Evolutionary conservation across 2,888 invertebrate species (phyloP).

Genomic region (Ophion costatus): DNA sequence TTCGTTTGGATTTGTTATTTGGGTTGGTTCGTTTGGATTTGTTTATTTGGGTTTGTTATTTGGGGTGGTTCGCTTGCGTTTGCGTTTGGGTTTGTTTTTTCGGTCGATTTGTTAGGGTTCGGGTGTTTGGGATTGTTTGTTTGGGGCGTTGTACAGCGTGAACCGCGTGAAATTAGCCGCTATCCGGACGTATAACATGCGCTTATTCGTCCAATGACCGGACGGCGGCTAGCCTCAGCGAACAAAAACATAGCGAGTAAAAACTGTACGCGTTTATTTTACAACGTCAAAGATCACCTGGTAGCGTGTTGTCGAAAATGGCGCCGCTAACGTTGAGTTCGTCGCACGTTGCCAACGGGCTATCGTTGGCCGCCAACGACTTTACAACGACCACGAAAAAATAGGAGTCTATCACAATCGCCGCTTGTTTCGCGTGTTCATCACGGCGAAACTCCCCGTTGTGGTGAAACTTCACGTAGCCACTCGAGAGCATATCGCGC

Average conservation of each 20-base stretch:
- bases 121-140: too few relatives aligned
- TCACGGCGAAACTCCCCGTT: background rate
- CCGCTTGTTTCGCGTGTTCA: slow-evolving; percentile 19
- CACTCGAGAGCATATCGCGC: slow-evolving; percentile 58
- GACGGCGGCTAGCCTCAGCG: too few relatives aligned
- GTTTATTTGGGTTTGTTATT: too few relatives aligned
- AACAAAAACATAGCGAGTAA: background rate
- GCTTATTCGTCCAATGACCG: too few relatives aligned
- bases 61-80: too few relatives aligned
- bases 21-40: too few relatives aligned
- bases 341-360: slow-evolving; percentile 47
- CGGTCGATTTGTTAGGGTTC: too few relatives aligned
- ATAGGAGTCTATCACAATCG: slow-evolving; percentile 59
- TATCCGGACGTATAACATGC: too few relatives aligned
- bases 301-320: slow-evolving; percentile 61
- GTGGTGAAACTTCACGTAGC: slow-evolving; percentile 40
- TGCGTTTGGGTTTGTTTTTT: too few relatives aligned
- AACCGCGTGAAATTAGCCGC: too few relatives aligned
- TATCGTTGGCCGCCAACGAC: slow-evolving; percentile 56
- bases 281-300: slow-evolving; percentile 40
- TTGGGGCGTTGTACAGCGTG: too few relatives aligned
- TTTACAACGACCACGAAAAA: slow-evolving; percentile 56
- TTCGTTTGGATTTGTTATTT: too few relatives aligned
- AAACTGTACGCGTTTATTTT: background rate
- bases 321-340: slow-evolving; percentile 53